Evolutionary conservation across 1,140 invertebrate species (phyloP), one percentile per base, ranked within the genome.

Genomic region (Wasmannia auropunctata): DNA sequence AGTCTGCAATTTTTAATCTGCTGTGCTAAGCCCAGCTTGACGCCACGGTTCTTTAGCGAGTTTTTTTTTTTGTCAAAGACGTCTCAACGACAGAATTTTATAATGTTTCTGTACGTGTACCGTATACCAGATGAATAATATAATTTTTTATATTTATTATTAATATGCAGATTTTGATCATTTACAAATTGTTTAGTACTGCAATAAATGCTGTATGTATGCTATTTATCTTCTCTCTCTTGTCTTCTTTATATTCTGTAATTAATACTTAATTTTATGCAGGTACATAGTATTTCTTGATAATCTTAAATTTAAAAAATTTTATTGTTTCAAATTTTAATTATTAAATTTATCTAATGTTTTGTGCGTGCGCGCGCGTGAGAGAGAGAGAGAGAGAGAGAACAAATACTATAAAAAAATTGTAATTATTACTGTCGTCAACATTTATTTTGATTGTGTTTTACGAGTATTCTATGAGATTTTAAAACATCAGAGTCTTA

Each of bases 1-100:
- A 58, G 37, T 46, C 51, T 72, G 79, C 67, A 83, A 67, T 83
- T 83, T 83, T 83, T 83, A 74, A 83, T 83, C 67, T 60, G 65
- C 11, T 37, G 49, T 37, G 51, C 22, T 80, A 80, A 80, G 16
- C 37, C 40, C 19, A 54, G 51, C 79, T 60, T 58, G 49, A 56
- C n/a, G 51, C 65, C 51, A 28, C 46, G 8, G n/a, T 60, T 11
- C 40, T 58, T 60, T 25, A 72, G 19, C 40, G 67, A 58, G 51
- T 5, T 58, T 83, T 72, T 58, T 5, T 58, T 83, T 72, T 58
- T 83, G 51, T 83, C 37, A 43, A 74, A 28, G 54, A 58, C 28
- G 11, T 74, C 37, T 72, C n/a, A 49, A 43, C 67, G 16, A 58
- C 28, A 14, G 43, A 40, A 31, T 81, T 70, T 81, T 70, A 69